Base-by-base conservation (phyloP, 1,140 invertebrate genomes). In the Pentalonia nigronervosa region DNA sequence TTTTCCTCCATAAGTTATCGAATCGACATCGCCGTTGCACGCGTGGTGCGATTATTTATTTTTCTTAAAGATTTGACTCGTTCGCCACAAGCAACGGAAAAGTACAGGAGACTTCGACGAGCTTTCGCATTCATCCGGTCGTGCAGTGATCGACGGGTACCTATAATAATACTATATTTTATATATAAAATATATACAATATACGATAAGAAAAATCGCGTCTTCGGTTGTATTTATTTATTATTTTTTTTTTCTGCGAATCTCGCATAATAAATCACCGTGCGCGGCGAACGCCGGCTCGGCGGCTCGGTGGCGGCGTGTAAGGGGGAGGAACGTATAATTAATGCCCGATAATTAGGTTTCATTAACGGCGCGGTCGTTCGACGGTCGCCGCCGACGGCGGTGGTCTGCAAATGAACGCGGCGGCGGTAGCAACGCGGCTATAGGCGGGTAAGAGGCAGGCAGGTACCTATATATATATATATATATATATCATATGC, bases 341-440 rank as follows among this genome's bases (percentile, higher is more conserved):
- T 91, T 91, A 91, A 91, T 91, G 90, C 45, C 36, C 14, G 90
- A 41, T 91, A 76, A 91, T 91, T 91, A 91, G 90, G 90, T 76
- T 91, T 91, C 90, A 60, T 91, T 91, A 91, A 91, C 90, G 53
- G n/a, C 21, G 20, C 50, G 48, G 17, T 90, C 88, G 88, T 53
- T 36, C 88, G 36, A 20, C 47, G 36, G 21, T 20, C 89, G 89
- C 53, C 21, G 53, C 90, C 90, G 90, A 6, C 84, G 45, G 84
- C 84, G 84, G 90, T 91, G 90, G 90, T 91, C 90, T 41, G 36
- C 36, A 47, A 14, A 87, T 47, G 86, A 87, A n/a, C 86, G 86
- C 86, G 30, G 86, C 14, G 50, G 9, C 45, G 14, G 60, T 76
- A 76, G 60, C 60, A 67, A 53, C 23, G n/a, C 60, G 2, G 30